Evolutionary conservation across 2,113 vertebrate genomes (phyloP).

Genomic region (Syngnathus scovelli): DNA sequence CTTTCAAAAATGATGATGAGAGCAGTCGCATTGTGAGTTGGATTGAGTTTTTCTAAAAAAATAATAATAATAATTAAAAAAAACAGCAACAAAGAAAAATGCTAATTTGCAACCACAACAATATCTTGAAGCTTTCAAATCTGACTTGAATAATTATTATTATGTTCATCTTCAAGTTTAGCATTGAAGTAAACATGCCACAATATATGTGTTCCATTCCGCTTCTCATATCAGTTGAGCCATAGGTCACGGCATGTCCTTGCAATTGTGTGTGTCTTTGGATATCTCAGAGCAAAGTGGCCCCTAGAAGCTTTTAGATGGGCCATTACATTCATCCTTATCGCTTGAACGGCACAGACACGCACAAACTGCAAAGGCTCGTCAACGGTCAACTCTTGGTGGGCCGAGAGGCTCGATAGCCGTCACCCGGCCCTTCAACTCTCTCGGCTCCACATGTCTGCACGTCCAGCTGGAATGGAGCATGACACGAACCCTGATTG

Average conservation of each 20-base stretch:
- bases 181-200: too few relatives aligned
- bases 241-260: constrained; percentile 20
- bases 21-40: not conserved
- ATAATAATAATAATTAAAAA: not conserved
- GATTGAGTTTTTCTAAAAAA: not conserved
- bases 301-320: constrained; percentile 21
- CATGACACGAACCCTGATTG: not conserved
- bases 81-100: not conserved
- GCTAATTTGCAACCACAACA: too few relatives aligned
- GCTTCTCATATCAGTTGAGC: constrained; percentile 9
- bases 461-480: not conserved
- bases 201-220: not conserved
- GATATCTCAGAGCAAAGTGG: constrained; percentile 32
- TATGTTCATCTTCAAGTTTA: too few relatives aligned
- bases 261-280: constrained; percentile 24
- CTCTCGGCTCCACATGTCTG: not conserved
- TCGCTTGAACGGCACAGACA: constrained; percentile 13
- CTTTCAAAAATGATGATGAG: not conserved
- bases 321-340: constrained; percentile 27
- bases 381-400: constrained; percentile 1
- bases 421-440: not conserved
- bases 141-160: too few relatives aligned
- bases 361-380: not conserved
- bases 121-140: too few relatives aligned
- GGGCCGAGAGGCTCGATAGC: not conserved